These are phyloP conservation scores for Troilus luridus DNA, from an alignment of 2,888 invertebrate species.

Conservation along the genomic window DNA sequence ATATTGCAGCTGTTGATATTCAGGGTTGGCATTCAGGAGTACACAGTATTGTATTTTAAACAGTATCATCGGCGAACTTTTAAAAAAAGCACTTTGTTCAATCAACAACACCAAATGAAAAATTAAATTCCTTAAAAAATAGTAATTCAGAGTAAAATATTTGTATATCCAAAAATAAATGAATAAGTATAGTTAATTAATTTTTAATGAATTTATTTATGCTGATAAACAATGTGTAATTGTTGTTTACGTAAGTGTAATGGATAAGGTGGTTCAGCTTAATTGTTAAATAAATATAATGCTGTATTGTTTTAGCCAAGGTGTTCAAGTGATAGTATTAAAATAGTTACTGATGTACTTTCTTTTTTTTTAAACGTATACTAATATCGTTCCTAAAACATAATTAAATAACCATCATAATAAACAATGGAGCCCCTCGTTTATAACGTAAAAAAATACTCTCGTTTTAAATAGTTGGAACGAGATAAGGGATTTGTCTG, in stretches of 20 bases:
- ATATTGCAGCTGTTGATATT: not conserved
- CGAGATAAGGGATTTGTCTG: conserved; percentile 45
- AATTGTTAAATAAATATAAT: no score
- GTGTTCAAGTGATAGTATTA: not conserved
- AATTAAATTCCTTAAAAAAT: not conserved
- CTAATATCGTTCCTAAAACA: not conserved
- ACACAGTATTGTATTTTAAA: not conserved
- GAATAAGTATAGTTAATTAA: no score
- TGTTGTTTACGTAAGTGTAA: no score
- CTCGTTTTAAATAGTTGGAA: conserved; percentile 40
- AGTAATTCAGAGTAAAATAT: not conserved
- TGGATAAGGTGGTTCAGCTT: no score
- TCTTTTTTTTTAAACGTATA: not conserved
- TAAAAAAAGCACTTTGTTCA: no score
- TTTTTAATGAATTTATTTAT: no score
- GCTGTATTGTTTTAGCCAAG: not conserved
- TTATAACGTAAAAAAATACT: conserved; percentile 18
- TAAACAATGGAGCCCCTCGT: not conserved
- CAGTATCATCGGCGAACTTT: no score
- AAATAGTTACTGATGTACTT: not conserved
- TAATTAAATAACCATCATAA: not conserved
- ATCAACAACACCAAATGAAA: not conserved
- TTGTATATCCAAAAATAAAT: no score
- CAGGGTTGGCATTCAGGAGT: not conserved
- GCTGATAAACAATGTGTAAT: no score